Conservation (phyloP, 2,888 invertebrate species). For the Hemithea aestivaria region DNA sequence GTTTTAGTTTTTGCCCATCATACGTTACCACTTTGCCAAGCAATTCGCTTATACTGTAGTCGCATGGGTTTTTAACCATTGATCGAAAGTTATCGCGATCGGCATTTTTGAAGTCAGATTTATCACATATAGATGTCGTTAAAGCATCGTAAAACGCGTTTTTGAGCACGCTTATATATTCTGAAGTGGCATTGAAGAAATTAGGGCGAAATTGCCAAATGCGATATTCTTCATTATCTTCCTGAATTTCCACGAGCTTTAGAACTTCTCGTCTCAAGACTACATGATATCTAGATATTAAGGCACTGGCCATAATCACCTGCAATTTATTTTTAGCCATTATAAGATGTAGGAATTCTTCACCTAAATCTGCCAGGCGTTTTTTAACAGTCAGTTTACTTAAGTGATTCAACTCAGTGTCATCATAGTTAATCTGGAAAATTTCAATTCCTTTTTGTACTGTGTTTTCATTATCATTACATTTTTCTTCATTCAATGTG, state of each 20-base stretch:
- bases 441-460: conserved; percentile 8
- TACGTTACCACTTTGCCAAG: conserved; percentile 31
- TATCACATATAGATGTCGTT: conserved; percentile 23
- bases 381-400: conserved; percentile 31
- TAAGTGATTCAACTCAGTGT: conserved; percentile 26
- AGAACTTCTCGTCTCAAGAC: conserved; percentile 36
- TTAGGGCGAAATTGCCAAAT: conserved; percentile 29
- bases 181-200: conserved; percentile 30
- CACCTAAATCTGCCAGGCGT: conserved; percentile 30
- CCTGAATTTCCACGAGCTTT: conserved; percentile 15
- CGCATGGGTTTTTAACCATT: conserved; percentile 25
- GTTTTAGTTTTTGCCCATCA: conserved; percentile 19
- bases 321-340: conserved; percentile 28
- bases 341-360: conserved; percentile 32
- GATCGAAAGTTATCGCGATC: conserved; percentile 18
- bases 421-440: conserved; percentile 34
- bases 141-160: conserved; percentile 31
- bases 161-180: conserved; percentile 20
- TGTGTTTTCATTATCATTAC: too few species aligned
- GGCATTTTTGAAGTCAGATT: conserved; percentile 21
- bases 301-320: conserved; percentile 32
- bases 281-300: conserved; percentile 38
- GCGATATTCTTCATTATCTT: conserved; percentile 12
- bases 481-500: too few species aligned
- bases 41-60: conserved; percentile 28